Percentiles rank a stretch among this genome's conserved stretches.
These are phyloP conservation scores for Halictus rubicundus DNA, from an alignment of 1,140 invertebrate genomes.

Conservation along the genomic window DNA sequence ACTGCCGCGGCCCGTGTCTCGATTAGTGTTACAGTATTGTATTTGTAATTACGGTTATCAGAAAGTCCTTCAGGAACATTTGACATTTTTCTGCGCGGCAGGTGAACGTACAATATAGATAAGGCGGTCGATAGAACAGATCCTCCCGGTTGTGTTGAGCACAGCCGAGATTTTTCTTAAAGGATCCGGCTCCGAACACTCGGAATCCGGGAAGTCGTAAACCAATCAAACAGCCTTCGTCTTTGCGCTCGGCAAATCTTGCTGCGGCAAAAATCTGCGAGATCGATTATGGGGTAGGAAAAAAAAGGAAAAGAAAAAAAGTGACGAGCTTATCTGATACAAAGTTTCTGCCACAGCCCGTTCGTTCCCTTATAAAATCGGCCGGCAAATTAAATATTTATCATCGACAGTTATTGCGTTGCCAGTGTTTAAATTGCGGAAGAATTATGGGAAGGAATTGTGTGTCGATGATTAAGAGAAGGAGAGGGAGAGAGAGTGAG, in stretches of 20 bases:
- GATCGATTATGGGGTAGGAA: slow-evolving; percentile 18
- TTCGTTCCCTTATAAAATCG: slow-evolving; percentile 10
- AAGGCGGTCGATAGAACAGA: slow-evolving; percentile 40
- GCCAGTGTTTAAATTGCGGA: not conserved
- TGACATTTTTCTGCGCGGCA: slow-evolving; percentile 41
- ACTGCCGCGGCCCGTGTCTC: too few species aligned
- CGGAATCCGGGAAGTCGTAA: slow-evolving; percentile 55
- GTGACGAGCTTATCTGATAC: slow-evolving; percentile 19
- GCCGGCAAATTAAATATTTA: slow-evolving; percentile 16
- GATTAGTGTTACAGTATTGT: slow-evolving; percentile 30
- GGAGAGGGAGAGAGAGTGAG: not conserved
- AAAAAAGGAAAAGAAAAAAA: not conserved
- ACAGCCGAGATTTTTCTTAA: slow-evolving; percentile 29
- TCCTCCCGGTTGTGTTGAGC: not conserved
- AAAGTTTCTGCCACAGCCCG: not conserved
- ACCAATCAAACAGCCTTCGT: slow-evolving; percentile 35
- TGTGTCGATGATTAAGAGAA: not conserved
- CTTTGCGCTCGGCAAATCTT: slow-evolving; percentile 10
- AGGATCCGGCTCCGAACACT: not conserved
- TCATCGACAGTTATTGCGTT: not conserved
- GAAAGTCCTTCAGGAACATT: slow-evolving; percentile 48
- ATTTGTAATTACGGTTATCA: slow-evolving; percentile 60
- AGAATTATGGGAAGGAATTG: not conserved
- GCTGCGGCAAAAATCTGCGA: slow-evolving; percentile 11
- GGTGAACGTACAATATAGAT: slow-evolving; percentile 64